Percentiles rank a stretch among this genome's conserved stretches.
Evolutionary conservation across 2,113 vertebrate genomes (phyloP).

Genomic region (Triplophysa tibetana): DNA sequence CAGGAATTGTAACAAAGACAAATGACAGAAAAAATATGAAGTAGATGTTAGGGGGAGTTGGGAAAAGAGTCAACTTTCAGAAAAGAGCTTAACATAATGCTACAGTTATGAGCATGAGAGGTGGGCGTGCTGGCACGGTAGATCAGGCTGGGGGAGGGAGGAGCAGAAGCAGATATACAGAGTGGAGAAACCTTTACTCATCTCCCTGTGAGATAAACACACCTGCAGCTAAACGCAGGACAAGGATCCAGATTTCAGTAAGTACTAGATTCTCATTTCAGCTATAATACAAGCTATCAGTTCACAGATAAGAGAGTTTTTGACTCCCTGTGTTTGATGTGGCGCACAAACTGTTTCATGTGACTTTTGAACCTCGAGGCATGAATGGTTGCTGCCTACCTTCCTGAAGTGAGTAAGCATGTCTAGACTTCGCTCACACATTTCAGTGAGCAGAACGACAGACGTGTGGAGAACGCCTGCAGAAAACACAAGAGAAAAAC

Average conservation of each 20-base stretch:
- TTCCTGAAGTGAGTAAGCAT: constrained; percentile 99
- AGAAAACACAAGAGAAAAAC: not conserved
- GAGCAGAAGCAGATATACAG: constrained; percentile 58
- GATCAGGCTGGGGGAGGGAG: constrained; percentile 53
- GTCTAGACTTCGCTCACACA: constrained; percentile 99
- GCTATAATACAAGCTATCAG: not conserved
- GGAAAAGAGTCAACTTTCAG: constrained; percentile 73
- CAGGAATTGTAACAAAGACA: constrained; percentile 95
- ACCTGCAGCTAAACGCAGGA: constrained; percentile 50
- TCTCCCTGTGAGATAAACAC: constrained; percentile 42
- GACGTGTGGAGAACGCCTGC: constrained; percentile 98
- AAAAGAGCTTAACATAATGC: constrained; percentile 75
- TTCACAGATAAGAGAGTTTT: constrained; percentile 16
- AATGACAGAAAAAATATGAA: constrained; percentile 98
- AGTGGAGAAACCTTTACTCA: constrained; percentile 54
- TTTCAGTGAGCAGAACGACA: constrained; percentile 97
- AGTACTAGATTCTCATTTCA: constrained; percentile 12
- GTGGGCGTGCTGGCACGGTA: constrained; percentile 62
- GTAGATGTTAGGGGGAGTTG: constrained; percentile 90
- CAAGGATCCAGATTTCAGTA: constrained; percentile 37
- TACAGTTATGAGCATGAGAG: constrained; percentile 72
- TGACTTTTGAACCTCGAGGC: not conserved
- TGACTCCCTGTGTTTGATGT: not conserved
- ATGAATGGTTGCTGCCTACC: constrained; percentile 70
- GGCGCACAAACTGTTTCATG: constrained; percentile 4